phyloP scores from a whole-genome alignment of 2,797 vertebrate genomes.

The Lagodon rhomboides region DNA sequence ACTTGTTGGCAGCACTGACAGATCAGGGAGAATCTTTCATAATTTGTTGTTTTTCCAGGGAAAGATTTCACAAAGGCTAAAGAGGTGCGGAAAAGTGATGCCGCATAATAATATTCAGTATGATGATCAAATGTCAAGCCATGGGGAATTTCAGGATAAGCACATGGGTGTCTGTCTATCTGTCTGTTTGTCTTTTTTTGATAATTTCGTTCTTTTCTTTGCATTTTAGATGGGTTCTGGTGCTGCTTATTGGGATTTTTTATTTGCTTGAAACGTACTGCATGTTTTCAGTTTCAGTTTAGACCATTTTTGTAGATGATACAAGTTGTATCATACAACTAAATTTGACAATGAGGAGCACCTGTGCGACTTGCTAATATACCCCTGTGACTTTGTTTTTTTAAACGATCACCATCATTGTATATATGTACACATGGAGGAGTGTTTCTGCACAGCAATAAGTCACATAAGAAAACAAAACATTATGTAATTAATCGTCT shows the following conservation, averaged over 20 bases:
- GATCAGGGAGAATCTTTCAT: not conserved
- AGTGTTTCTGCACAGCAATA: no score
- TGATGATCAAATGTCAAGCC: conserved; percentile 2
- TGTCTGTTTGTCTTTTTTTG: not conserved
- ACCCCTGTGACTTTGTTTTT: no score
- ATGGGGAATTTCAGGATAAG: conserved; percentile 1
- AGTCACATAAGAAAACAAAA: no score
- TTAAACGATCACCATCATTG: no score
- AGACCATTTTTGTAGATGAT: no score
- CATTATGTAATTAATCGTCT: no score
- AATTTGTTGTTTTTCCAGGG: not conserved
- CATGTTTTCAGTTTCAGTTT: not conserved
- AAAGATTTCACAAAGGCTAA: not conserved
- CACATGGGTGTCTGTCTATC: not conserved
- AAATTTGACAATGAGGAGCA: no score
- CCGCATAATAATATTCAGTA: not conserved
- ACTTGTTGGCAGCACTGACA: not conserved
- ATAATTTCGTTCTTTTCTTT: not conserved
- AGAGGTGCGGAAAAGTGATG: conserved; percentile 11
- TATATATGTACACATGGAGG: no score
- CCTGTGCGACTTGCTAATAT: no score
- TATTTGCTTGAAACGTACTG: not conserved
- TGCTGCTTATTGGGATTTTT: not conserved
- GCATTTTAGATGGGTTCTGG: not conserved
- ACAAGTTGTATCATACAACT: no score